Evolutionary conservation across 2,113 vertebrate species (phyloP).

Genomic region (Chrysochloris asiatica): DNA sequence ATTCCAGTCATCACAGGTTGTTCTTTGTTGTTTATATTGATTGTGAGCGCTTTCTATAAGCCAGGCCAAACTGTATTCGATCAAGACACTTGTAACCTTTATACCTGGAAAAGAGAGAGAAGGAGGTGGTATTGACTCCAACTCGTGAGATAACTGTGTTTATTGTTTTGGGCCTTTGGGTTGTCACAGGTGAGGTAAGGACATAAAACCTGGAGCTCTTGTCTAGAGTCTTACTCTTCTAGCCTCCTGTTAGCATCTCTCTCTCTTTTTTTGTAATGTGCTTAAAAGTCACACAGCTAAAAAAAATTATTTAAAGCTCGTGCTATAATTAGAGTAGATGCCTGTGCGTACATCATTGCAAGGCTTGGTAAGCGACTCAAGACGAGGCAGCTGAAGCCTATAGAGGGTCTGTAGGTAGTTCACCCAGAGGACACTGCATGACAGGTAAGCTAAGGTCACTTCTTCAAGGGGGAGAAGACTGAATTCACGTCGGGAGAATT

Average conservation of each 20-base stretch:
- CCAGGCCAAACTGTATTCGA: background rate
- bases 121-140: background rate
- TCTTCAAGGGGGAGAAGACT: background rate
- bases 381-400: background rate
- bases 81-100: constrained; percentile 1
- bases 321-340: constrained; percentile 27
- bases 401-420: background rate
- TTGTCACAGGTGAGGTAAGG: background rate
- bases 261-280: background rate
- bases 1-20: background rate
- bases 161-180: background rate
- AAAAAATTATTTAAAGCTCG: constrained; percentile 32
- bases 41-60: background rate
- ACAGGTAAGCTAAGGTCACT: background rate
- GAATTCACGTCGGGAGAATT: background rate
- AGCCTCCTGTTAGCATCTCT: background rate
- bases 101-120: constrained; percentile 10
- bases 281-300: constrained; percentile 53
- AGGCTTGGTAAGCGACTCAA: background rate
- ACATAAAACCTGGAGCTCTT: background rate
- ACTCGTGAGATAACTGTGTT: background rate
- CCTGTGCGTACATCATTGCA: background rate
- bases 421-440: background rate
- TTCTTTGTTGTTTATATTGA: background rate
- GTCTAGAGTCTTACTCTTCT: background rate